A percentile compares a stretch with the other conserved stretches of the same genome.
Evolutionary conservation across 2,797 vertebrate species (phyloP).

Genomic region (Petrocephalus schoutedeni): DNA sequence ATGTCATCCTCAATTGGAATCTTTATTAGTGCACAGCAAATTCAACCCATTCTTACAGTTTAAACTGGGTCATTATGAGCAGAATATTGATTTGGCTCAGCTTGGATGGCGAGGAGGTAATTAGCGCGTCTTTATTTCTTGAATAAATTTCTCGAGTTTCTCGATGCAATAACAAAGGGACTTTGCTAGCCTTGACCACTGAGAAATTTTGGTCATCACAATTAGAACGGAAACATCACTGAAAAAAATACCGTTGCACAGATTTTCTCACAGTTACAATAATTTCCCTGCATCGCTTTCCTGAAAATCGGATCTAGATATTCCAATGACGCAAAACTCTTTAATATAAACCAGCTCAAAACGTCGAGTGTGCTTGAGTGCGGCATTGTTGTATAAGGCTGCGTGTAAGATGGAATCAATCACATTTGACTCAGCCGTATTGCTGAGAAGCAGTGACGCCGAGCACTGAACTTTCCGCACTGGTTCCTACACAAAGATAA

Average conservation of each 20-base stretch:
- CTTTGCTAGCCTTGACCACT: not conserved
- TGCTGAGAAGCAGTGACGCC: not conserved
- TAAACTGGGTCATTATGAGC: conserved; percentile 26
- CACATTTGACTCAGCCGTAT: conserved; percentile 5
- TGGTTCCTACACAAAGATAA: conserved; percentile 14
- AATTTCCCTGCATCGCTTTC: not conserved
- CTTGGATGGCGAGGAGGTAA: not conserved
- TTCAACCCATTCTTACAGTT: conserved; percentile 17
- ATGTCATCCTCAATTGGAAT: conserved; percentile 28
- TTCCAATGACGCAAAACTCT: not conserved
- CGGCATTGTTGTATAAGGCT: not conserved
- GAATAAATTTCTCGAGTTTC: not conserved
- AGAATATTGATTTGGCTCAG: conserved; percentile 26
- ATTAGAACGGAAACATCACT: not conserved
- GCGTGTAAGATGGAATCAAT: conserved; percentile 12
- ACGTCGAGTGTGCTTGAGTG: not conserved
- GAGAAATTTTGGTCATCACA: not conserved
- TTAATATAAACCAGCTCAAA: not conserved
- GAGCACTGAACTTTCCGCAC: conserved; percentile 11
- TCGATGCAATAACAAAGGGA: not conserved
- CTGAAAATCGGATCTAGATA: not conserved
- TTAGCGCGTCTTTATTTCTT: conserved; percentile 18
- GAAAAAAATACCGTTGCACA: not conserved
- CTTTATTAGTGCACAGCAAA: conserved; percentile 19
- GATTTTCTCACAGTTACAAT: not conserved